A percentile compares a stretch with the other conserved stretches of the same genome.
phyloP scores from a whole-genome alignment of 1,140 invertebrate species.

The Alviniconcha marisindica region DNA sequence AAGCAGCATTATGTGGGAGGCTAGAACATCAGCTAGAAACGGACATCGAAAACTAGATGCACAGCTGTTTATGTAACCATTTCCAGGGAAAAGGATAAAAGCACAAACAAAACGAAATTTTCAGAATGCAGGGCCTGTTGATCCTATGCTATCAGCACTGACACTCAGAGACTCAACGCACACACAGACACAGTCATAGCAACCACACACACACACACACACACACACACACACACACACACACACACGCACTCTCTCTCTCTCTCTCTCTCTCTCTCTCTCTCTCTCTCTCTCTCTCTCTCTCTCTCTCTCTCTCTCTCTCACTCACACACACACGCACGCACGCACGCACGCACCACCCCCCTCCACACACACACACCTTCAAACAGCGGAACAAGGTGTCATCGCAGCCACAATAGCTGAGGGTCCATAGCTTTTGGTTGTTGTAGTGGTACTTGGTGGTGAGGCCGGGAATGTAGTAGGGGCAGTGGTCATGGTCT shows the following conservation, averaged over 20 bases:
- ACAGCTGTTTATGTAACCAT: no score
- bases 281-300: background rate
- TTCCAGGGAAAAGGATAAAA: no score
- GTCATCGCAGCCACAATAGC: slow-evolving; percentile 48
- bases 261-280: background rate
- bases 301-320: no score
- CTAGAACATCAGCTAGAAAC: no score
- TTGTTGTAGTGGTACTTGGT: slow-evolving; percentile 52
- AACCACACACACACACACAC: no score
- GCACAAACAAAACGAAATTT: no score
- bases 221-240: no score
- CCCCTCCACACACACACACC: no score
- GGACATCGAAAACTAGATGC: no score
- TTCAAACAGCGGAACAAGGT: slow-evolving; percentile 45
- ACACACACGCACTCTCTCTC: no score
- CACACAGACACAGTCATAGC: no score
- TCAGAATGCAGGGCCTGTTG: background rate
- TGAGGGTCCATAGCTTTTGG: slow-evolving; percentile 45
- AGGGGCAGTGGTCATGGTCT: slow-evolving; percentile 51
- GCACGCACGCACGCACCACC: slow-evolving; percentile 43
- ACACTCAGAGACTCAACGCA: background rate
- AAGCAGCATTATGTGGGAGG: no score
- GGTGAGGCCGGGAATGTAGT: slow-evolving; percentile 47
- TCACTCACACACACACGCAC: background rate
- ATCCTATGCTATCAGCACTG: background rate